Base-by-base conservation (phyloP, 2,113 vertebrate genomes). In the Malurus alboscapulatus region DNA sequence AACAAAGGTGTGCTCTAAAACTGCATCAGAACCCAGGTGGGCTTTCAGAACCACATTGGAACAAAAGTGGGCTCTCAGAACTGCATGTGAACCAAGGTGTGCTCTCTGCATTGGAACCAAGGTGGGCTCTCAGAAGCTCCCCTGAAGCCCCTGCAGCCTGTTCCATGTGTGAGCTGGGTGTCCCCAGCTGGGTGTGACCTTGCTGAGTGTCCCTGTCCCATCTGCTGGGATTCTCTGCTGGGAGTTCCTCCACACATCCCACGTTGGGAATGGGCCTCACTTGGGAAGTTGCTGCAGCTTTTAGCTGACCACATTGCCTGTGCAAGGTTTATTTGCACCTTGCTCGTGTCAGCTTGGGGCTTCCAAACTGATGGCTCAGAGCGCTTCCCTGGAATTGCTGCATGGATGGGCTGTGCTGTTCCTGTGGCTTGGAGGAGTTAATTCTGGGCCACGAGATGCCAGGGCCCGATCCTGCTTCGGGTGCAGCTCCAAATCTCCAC, bases 121-220 rank as follows among this genome's bases (percentile, higher is more conserved):
- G 38, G 38, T 38, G 38, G 38, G 3, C 57, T 62, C 48, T 21
- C 38, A 53, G 14, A 14, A n/a, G 18, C 6, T n/a, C n/a, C 1
- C 14, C 12, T 0, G 20, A 1, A 48, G 30, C 16, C 32, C 13
- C 50, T n/a, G 57, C 0, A 1, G 40, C 40, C 13, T 62, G 27
- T 7, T 9, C 17, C 25, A 24, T 20, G 38, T 15, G 63, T 38
- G 54, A 25, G 7, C 4, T 21, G 4, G 10, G 12, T 22, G 45
- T 59, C 36, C n/a, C 47, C 24, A 27, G 65, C 24, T 6, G 2
- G 1, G 7, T 38, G 73, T 38, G 17, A 21, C 42, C 0, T 0
- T 62, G 15, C n/a, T 10, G 5, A 21, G 24, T 32, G 65, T 30
- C 34, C 17, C 34, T 30, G 50, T 38, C 38, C 38, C 38, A 38